phyloP scores from a whole-genome alignment of 92 coral and sea anemone genomes.

The Hydrozoanthus gracilis region DNA sequence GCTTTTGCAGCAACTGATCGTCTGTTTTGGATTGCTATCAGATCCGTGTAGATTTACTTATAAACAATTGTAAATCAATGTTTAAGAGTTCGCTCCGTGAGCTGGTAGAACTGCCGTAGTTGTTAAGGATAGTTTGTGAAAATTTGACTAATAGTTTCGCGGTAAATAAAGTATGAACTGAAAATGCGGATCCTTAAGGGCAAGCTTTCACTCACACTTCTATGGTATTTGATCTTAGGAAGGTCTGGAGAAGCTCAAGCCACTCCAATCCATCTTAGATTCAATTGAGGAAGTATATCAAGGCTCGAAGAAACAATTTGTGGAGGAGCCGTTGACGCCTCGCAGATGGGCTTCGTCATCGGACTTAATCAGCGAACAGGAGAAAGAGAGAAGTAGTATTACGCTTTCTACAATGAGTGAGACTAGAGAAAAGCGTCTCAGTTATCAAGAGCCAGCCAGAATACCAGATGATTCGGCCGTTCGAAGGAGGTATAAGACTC shows the following conservation, averaged over 20 bases:
- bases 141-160: too few species aligned
- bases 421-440: conserved; percentile 38
- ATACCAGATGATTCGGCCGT: conserved; percentile 29
- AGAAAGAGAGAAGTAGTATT: conserved; percentile 63
- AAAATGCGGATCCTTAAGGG: too few species aligned
- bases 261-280: conserved; percentile 81
- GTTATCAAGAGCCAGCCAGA: conserved; percentile 39
- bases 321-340: conserved; percentile 52
- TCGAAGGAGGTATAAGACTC: conserved; percentile 41
- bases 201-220: too few species aligned
- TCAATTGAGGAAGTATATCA: conserved; percentile 84
- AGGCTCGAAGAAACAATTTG: conserved; percentile 64
- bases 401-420: conserved; percentile 80
- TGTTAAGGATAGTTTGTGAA: too few species aligned
- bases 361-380: conserved; percentile 81
- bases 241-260: conserved; percentile 81
- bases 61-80: too few species aligned
- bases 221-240: conserved; percentile 53
- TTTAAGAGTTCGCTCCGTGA: too few species aligned
- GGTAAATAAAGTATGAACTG: too few species aligned
- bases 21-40: too few species aligned
- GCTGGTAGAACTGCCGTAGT: too few species aligned
- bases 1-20: too few species aligned
- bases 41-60: too few species aligned
- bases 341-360: conserved; percentile 91